These are phyloP conservation scores for Caenorhabditis zanzibari DNA, from an alignment of 2,888 invertebrate genomes.

Conservation along the genomic window DNA sequence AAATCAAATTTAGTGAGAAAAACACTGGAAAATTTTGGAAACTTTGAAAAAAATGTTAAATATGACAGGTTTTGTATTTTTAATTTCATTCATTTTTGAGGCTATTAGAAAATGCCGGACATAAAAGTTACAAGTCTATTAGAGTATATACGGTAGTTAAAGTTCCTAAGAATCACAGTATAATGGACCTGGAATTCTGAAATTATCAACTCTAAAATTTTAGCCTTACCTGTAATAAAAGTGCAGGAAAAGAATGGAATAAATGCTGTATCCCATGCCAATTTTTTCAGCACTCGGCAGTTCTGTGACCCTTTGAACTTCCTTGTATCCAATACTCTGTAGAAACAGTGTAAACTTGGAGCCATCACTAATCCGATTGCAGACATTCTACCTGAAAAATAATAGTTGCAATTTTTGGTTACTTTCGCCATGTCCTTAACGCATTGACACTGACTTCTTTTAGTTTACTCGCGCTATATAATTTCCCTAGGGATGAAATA, in stretches of 20 bases:
- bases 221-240: constrained; percentile 65
- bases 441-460: constrained; percentile 38
- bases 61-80: too few relatives aligned
- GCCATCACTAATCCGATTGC: constrained; percentile 70
- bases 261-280: constrained; percentile 68
- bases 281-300: constrained; percentile 63
- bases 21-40: too few relatives aligned
- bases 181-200: too few relatives aligned
- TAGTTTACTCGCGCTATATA: constrained; percentile 32
- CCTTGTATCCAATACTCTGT: constrained; percentile 65
- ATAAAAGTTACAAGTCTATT: too few relatives aligned
- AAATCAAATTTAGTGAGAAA: too few relatives aligned
- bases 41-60: too few relatives aligned
- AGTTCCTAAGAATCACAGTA: too few relatives aligned
- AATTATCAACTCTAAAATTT: too few relatives aligned
- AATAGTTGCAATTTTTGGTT: background rate
- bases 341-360: constrained; percentile 69
- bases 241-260: constrained; percentile 68
- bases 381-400: constrained; percentile 63
- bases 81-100: too few relatives aligned
- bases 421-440: background rate
- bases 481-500: constrained; percentile 60
- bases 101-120: too few relatives aligned
- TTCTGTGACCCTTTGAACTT: constrained; percentile 62
- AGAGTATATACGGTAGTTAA: too few relatives aligned